phyloP scores from a whole-genome alignment of 2,797 vertebrate species.

The Potorous gilbertii region DNA sequence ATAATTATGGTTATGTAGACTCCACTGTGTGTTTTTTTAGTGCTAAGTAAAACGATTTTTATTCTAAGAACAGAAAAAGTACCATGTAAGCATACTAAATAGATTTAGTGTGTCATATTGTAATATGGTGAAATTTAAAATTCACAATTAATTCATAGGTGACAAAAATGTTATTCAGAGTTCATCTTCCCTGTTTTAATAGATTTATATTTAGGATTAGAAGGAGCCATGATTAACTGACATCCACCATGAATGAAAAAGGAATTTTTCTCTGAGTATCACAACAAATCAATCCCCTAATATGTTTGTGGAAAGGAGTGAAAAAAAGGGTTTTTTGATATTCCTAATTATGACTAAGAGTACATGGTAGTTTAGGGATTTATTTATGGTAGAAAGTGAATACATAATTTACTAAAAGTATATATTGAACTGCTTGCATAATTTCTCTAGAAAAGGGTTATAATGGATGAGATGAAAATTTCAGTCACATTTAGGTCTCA shows the following conservation, averaged over 20 bases:
- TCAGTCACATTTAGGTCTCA: background rate
- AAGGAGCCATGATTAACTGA: constrained; percentile 34
- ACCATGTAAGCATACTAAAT: constrained; percentile 59
- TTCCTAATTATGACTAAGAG: background rate
- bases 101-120: constrained; percentile 46
- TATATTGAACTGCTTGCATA: background rate
- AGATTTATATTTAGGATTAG: constrained; percentile 52
- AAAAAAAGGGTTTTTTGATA: background rate
- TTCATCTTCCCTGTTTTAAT: constrained; percentile 40
- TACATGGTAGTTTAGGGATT: background rate
- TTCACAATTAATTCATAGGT: constrained; percentile 61
- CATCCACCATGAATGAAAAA: constrained; percentile 41
- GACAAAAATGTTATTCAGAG: constrained; percentile 57
- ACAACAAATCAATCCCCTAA: constrained; percentile 22
- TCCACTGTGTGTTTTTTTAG: constrained; percentile 51
- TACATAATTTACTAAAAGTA: constrained; percentile 60
- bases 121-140: constrained; percentile 58
- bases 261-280: constrained; percentile 42
- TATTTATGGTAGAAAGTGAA: background rate
- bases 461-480: background rate
- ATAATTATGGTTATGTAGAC: constrained; percentile 65
- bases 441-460: background rate
- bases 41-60: constrained; percentile 72
- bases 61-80: constrained; percentile 57
- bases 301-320: background rate